A percentile compares a stretch with the other conserved stretches of the same genome.
phyloP scores from a whole-genome alignment of 2,888 invertebrate species.

The Polydrusus cervinus region DNA sequence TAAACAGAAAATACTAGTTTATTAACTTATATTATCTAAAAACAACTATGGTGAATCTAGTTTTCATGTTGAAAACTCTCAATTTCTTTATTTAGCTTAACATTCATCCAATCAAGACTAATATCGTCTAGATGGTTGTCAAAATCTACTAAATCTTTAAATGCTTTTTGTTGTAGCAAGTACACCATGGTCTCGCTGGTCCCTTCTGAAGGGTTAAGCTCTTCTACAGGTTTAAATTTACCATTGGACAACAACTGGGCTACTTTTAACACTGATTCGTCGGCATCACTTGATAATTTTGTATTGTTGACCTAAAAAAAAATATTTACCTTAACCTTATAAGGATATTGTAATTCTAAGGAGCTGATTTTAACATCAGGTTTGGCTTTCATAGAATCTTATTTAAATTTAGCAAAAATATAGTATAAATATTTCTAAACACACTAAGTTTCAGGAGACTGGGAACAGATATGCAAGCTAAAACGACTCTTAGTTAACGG shows the following conservation, averaged over 20 bases:
- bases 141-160: conserved; percentile 91
- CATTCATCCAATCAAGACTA: conserved; percentile 91
- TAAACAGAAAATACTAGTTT: conserved; percentile 7
- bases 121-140: conserved; percentile 97
- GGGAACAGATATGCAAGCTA: too few relatives aligned
- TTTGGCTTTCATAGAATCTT: too few relatives aligned
- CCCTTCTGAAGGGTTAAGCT: conserved; percentile 68
- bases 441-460: too few relatives aligned
- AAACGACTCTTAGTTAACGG: too few relatives aligned
- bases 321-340: too few relatives aligned
- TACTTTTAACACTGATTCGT: conserved; percentile 79
- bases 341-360: too few relatives aligned
- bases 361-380: too few relatives aligned
- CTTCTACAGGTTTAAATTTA: conserved; percentile 81
- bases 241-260: conserved; percentile 83
- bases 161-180: conserved; percentile 81
- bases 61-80: conserved; percentile 56
- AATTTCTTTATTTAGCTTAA: conserved; percentile 77
- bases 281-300: conserved; percentile 79
- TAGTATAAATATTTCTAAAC: too few relatives aligned
- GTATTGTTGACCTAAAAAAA: conserved; percentile 84
- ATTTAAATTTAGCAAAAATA: too few relatives aligned
- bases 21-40: conserved; percentile 8
- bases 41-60: conserved; percentile 2
- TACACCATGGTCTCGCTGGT: conserved; percentile 80